Conservation (phyloP, 2,113 vertebrate genomes). For the Penelope pileata region DNA sequence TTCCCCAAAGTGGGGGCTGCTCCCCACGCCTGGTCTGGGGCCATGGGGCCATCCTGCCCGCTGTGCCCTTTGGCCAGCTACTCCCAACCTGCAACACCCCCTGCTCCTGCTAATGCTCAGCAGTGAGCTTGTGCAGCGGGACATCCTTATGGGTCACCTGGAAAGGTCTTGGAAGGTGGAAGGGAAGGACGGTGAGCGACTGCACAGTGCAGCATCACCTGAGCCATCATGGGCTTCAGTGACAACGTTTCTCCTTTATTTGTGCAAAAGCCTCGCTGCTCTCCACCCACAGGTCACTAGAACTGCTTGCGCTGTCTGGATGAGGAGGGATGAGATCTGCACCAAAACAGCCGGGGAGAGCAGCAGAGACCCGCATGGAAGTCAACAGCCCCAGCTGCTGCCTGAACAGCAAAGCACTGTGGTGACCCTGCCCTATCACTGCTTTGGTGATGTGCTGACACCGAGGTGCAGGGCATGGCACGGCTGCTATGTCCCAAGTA, state of each 20-base stretch:
- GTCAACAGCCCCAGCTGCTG: neutral
- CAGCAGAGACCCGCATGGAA: neutral
- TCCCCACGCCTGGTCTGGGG: too few species aligned
- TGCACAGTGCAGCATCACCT: rapidly evolving
- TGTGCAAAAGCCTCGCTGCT: neutral
- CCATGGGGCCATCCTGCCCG: neutral
- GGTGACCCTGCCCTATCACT: too few species aligned
- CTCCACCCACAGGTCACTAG: neutral
- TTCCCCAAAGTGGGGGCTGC: neutral
- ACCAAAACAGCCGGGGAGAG: neutral
- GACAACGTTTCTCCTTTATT: rapidly evolving
- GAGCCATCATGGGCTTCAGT: rapidly evolving
- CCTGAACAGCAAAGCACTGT: too few species aligned
- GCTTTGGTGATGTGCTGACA: too few species aligned
- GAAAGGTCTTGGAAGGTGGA: neutral
- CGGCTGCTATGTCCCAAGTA: rapidly evolving
- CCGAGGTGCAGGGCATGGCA: neutral
- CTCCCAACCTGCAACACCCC: neutral
- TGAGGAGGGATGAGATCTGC: neutral
- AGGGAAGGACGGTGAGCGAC: rapidly evolving
- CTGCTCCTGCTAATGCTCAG: neutral
- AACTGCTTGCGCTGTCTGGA: neutral
- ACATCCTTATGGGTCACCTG: neutral
- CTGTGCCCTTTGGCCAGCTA: neutral
- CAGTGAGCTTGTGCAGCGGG: rapidly evolving